These are phyloP conservation scores for Polydrusus tereticollis DNA, from an alignment of 2,888 invertebrate species.

Conservation along the genomic window DNA sequence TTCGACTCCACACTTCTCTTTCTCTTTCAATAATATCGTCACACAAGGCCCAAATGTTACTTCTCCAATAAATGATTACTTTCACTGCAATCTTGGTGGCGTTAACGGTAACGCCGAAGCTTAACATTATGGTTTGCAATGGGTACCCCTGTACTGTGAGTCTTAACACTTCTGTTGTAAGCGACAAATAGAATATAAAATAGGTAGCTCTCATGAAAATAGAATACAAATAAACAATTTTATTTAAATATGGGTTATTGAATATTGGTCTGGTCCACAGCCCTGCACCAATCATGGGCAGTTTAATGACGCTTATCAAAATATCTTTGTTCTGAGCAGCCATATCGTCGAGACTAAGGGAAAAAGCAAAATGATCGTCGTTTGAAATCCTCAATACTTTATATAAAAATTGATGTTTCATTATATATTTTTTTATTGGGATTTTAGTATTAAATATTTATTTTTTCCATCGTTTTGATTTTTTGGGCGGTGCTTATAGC, in stretches of 20 bases:
- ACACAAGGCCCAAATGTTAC: conserved; percentile 2
- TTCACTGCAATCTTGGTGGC: conserved; percentile 9
- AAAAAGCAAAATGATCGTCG: too few relatives aligned
- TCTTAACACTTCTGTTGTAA: neutral
- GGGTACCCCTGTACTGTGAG: neutral
- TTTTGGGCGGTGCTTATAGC: too few relatives aligned
- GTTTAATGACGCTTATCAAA: neutral
- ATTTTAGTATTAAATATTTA: too few relatives aligned
- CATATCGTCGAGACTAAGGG: neutral
- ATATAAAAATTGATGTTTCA: too few relatives aligned
- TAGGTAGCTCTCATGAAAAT: conserved; percentile 1
- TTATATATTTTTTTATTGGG: too few relatives aligned
- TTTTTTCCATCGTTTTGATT: too few relatives aligned
- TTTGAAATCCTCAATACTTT: neutral
- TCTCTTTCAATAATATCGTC: conserved; percentile 26
- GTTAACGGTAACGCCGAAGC: conserved; percentile 8
- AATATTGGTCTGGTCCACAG: conserved; percentile 8
- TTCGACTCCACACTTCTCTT: conserved; percentile 7
- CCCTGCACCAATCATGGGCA: conserved; percentile 15
- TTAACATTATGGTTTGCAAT: conserved; percentile 5
- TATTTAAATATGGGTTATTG: neutral
- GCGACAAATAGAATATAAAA: neutral
- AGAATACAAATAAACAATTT: conserved; percentile 12
- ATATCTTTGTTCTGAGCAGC: neutral
- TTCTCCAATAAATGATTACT: conserved; percentile 19